These are phyloP conservation scores for Rhodophaea formosa DNA, from an alignment of 2,888 invertebrate genomes.

Conservation along the genomic window DNA sequence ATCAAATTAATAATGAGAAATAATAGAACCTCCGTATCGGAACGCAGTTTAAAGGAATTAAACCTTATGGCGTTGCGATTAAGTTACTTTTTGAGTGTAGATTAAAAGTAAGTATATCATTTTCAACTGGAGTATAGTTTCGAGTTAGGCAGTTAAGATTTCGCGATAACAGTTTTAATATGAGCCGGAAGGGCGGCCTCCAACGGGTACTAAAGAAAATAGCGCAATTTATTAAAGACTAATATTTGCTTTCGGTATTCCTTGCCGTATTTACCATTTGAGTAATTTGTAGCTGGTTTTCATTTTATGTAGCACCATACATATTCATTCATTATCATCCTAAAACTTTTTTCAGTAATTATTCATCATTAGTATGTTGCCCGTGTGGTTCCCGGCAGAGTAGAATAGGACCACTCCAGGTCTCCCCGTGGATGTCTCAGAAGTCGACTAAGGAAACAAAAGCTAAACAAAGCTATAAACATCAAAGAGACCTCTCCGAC, in stretches of 20 bases:
- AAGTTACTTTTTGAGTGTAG: constrained; percentile 43
- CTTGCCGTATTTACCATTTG: constrained; percentile 1
- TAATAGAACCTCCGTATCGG: constrained; percentile 48
- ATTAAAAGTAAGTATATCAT: constrained; percentile 65
- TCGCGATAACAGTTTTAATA: constrained; percentile 77
- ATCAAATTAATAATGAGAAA: constrained; percentile 77
- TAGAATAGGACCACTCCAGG: too few relatives aligned
- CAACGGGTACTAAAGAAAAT: constrained; percentile 58
- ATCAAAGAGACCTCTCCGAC: too few relatives aligned
- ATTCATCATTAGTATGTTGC: too few relatives aligned
- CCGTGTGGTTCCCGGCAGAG: too few relatives aligned
- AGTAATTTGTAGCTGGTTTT: neutral
- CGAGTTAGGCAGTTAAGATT: constrained; percentile 77
- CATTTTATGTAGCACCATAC: too few relatives aligned
- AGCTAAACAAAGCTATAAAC: too few relatives aligned
- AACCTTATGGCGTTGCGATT: constrained; percentile 38
- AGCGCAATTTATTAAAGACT: constrained; percentile 59
- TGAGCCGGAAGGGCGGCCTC: constrained; percentile 71
- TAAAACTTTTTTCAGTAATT: too few relatives aligned
- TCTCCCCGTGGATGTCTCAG: too few relatives aligned
- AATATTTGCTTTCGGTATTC: constrained; percentile 19
- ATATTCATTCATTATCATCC: too few relatives aligned
- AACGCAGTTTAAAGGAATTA: constrained; percentile 30
- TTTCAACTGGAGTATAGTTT: constrained; percentile 72
- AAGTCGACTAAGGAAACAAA: too few relatives aligned